These are phyloP conservation scores for Laupala kohalensis DNA, from an alignment of 1,140 invertebrate genomes.

Conservation along the genomic window DNA sequence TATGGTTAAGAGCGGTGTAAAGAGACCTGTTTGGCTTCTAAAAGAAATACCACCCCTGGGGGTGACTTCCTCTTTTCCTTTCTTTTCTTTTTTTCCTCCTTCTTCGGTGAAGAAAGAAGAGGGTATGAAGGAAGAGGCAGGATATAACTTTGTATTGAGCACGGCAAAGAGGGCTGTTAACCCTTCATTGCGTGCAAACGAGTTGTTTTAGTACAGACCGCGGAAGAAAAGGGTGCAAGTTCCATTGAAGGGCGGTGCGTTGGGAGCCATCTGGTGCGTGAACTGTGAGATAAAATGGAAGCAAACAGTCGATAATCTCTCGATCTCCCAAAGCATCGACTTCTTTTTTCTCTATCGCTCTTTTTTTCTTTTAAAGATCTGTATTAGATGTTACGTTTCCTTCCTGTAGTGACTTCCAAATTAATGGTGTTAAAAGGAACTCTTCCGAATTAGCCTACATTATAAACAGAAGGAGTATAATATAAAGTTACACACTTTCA, in stretches of 20 bases:
- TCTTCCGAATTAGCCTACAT: too few relatives aligned
- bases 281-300: neutral
- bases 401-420: too few relatives aligned
- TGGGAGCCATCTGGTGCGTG: neutral
- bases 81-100: neutral
- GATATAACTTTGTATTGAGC: neutral
- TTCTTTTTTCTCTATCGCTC: too few relatives aligned
- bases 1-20: neutral
- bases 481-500: too few relatives aligned
- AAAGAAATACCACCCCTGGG: neutral
- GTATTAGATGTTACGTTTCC: too few relatives aligned
- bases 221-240: neutral
- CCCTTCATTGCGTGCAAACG: neutral
- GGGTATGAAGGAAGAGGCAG: neutral
- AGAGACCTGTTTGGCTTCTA: neutral
- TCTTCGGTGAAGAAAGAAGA: neutral
- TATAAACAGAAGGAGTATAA: too few relatives aligned
- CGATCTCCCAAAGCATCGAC: neutral
- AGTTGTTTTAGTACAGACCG: neutral
- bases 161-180: neutral
- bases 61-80: neutral
- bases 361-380: too few relatives aligned
- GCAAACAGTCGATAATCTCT: neutral
- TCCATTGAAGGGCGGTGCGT: neutral
- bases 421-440: too few relatives aligned